A percentile compares a stretch with the other conserved stretches of the same genome.
These are phyloP conservation scores for Poecile montanus DNA, from an alignment of 2,797 vertebrate species.

Conservation along the genomic window DNA sequence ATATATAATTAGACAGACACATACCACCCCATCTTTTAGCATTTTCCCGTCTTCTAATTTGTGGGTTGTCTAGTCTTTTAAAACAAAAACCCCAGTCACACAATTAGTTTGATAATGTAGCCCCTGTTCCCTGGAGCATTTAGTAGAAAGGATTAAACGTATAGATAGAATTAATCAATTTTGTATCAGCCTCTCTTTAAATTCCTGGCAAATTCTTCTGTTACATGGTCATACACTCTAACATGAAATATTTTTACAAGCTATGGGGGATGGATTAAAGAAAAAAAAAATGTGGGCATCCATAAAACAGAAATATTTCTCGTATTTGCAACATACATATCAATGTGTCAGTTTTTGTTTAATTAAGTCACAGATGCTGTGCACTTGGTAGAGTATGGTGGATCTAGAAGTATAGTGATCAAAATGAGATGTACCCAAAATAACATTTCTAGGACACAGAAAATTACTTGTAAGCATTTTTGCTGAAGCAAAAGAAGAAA, in stretches of 20 bases:
- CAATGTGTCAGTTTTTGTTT: neutral
- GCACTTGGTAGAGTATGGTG: neutral
- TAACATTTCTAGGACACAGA: neutral
- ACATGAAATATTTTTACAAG: neutral
- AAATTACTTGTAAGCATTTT: slow-evolving; percentile 14
- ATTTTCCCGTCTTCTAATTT: neutral
- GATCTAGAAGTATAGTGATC: neutral
- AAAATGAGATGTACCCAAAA: neutral
- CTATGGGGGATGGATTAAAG: neutral
- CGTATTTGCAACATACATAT: neutral
- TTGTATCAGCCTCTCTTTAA: neutral
- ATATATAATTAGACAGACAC: neutral
- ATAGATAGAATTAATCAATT: neutral
- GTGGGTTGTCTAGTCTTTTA: neutral
- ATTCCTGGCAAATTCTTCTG: neutral
- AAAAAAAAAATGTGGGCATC: neutral
- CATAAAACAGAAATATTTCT: neutral
- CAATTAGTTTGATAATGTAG: neutral
- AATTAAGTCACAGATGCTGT: slow-evolving; percentile 72
- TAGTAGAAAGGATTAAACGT: neutral
- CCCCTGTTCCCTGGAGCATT: neutral
- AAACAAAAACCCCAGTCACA: neutral
- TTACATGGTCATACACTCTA: neutral
- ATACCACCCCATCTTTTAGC: neutral
- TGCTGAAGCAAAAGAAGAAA: neutral